Conservation (phyloP, 2,888 invertebrate species). For the Andricus curvator region DNA sequence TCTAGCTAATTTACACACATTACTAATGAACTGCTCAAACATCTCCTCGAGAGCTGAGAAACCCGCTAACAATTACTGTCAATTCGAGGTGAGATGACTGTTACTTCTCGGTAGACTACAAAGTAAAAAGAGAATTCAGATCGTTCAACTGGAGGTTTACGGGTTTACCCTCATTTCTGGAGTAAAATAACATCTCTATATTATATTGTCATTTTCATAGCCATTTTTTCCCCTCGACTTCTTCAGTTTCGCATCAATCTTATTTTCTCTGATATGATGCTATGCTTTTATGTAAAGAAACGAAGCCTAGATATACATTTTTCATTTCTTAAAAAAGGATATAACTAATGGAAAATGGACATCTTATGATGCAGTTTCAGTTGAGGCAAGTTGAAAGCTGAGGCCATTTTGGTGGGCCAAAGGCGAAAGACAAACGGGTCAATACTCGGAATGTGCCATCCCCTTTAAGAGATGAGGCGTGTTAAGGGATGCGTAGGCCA, state of each 20-base stretch:
- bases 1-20: not conserved
- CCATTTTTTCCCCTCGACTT: not conserved
- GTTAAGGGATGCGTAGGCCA: constrained; percentile 63
- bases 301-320: not conserved
- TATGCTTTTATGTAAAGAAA: too few relatives aligned
- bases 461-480: constrained; percentile 71
- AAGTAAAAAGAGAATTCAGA: not conserved
- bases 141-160: not conserved
- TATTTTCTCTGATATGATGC: not conserved
- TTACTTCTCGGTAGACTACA: not conserved
- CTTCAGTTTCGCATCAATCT: constrained; percentile 44
- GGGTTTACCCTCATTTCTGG: not conserved
- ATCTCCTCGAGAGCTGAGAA: not conserved
- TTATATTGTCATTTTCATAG: too few relatives aligned
- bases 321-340: not conserved
- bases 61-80: not conserved
- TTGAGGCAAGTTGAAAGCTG: constrained; percentile 32
- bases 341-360: not conserved
- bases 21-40: not conserved
- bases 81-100: not conserved
- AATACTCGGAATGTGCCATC: constrained; percentile 74
- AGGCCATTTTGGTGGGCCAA: constrained; percentile 44
- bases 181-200: too few relatives aligned
- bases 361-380: constrained; percentile 40
- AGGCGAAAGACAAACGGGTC: constrained; percentile 71